Conservation (phyloP, 2,888 invertebrate genomes). For the Dryomyza anilis region DNA sequence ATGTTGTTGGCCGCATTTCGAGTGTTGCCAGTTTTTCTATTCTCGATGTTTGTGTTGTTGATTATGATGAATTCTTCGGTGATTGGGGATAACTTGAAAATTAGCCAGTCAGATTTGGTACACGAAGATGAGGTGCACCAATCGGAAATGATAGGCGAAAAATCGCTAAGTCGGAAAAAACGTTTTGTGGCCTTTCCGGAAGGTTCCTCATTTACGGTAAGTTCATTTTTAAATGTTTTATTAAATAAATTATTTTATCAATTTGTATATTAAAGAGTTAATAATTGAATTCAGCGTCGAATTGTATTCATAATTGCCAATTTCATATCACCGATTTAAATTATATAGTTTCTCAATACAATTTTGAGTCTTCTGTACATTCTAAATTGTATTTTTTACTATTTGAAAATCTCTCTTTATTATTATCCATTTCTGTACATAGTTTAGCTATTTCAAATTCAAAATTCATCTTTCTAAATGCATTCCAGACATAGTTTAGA, state of each 20-base stretch:
- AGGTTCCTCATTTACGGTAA: conserved; percentile 66
- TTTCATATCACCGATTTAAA: too few relatives aligned
- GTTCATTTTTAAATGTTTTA: conserved; percentile 33
- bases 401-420: too few relatives aligned
- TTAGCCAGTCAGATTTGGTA: background rate
- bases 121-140: background rate
- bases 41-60: background rate
- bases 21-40: background rate
- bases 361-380: too few relatives aligned
- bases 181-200: conserved; percentile 66
- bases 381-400: too few relatives aligned
- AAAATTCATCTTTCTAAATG: too few relatives aligned
- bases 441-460: too few relatives aligned
- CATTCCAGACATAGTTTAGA: too few relatives aligned
- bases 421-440: too few relatives aligned
- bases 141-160: background rate
- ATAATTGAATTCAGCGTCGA: background rate
- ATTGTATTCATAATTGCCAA: background rate
- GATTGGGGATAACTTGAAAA: too few relatives aligned
- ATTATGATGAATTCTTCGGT: too few relatives aligned
- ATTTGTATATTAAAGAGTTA: too few relatives aligned
- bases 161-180: conserved; percentile 50
- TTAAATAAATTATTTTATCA: background rate
- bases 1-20: background rate
- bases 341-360: too few relatives aligned